Conservation (phyloP, 2,888 invertebrate species). For the Eupithecia inturbata region DNA sequence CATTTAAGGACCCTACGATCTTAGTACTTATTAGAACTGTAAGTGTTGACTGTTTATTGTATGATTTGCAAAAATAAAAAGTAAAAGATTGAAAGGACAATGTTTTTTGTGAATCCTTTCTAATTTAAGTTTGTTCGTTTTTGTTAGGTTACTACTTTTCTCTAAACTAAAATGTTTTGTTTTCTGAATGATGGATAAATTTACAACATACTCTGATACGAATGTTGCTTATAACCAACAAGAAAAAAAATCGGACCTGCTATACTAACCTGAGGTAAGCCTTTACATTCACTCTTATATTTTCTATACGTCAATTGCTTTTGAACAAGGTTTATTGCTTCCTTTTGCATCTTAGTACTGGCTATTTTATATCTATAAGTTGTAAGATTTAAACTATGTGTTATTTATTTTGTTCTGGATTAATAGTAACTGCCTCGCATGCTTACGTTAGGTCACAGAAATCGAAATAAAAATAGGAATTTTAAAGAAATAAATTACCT, state of each 20-base stretch:
- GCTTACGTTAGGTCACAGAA: neutral
- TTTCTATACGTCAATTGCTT: neutral
- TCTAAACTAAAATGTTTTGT: neutral
- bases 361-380: neutral
- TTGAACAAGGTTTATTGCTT: neutral
- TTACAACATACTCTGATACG: neutral
- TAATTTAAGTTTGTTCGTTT: neutral
- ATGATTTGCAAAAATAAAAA: neutral
- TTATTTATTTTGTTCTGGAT: neutral
- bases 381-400: neutral
- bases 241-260: neutral
- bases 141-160: neutral
- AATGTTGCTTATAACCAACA: neutral
- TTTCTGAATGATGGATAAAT: neutral
- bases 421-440: neutral
- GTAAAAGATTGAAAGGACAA: neutral
- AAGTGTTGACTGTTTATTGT: conserved; percentile 14
- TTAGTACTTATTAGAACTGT: neutral
- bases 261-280: neutral
- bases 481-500: neutral
- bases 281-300: neutral
- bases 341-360: neutral
- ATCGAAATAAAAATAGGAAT: neutral
- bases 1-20: neutral
- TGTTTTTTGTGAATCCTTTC: neutral